phyloP scores from a whole-genome alignment of 2,113 vertebrate species.

The Microcebus lehilahytsara region DNA sequence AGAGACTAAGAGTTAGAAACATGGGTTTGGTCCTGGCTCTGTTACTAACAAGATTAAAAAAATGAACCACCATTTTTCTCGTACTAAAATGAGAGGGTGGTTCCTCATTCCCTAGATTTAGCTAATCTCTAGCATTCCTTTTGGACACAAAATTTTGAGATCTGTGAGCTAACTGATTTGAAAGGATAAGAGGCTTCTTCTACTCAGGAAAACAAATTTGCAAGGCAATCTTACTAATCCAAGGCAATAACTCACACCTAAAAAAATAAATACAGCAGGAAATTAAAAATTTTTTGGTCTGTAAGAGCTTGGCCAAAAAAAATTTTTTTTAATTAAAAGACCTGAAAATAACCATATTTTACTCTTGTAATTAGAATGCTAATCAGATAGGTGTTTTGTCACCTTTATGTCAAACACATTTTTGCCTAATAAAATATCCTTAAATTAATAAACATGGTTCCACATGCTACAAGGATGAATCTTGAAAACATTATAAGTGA shows the following conservation, averaged over 20 bases:
- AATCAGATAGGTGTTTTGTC: not conserved
- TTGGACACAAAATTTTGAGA: slow-evolving; percentile 26
- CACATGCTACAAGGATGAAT: not conserved
- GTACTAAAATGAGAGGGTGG: not conserved
- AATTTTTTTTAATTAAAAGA: not conserved
- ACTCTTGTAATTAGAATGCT: not conserved
- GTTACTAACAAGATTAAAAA: not conserved
- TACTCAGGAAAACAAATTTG: not conserved
- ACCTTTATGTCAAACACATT: not conserved
- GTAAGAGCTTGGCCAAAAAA: not conserved
- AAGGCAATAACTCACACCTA: not conserved
- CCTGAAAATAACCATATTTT: not conserved
- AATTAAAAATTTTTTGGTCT: not conserved
- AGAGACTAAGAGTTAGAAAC: not conserved
- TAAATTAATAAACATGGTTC: not conserved
- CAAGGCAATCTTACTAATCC: not conserved
- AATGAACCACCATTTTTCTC: not conserved
- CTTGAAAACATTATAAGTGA: not conserved
- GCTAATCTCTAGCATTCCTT: not conserved
- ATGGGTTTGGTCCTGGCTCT: not conserved
- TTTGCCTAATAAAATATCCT: not conserved
- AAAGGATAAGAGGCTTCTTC: not conserved
- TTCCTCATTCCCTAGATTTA: not conserved
- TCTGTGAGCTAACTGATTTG: not conserved
- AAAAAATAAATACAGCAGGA: not conserved